These are phyloP conservation scores for Pseudomyrmex dendroicus DNA, from an alignment of 1,140 invertebrate species.

Conservation along the genomic window DNA sequence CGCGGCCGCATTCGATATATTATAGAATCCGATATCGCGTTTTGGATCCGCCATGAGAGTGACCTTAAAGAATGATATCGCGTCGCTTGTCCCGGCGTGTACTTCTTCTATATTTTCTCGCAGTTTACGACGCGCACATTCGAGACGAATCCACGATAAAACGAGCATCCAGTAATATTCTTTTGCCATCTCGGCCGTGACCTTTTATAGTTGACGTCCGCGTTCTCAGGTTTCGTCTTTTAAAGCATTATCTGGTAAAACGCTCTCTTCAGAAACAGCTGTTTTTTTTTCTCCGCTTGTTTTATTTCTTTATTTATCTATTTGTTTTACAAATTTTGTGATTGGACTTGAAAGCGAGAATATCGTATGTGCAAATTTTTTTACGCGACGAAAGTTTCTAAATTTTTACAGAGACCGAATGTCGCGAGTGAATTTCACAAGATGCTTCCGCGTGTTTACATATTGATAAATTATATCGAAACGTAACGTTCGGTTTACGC, in stretches of 20 bases:
- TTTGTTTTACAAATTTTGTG: background rate
- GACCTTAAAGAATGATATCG: slow-evolving; percentile 10
- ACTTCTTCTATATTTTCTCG: background rate
- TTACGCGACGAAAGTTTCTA: background rate
- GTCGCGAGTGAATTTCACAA: background rate
- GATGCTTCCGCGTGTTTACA: slow-evolving; percentile 3
- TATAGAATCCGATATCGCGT: slow-evolving; percentile 18
- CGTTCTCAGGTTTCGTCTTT: slow-evolving; percentile 16
- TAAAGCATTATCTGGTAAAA: slow-evolving; percentile 32
- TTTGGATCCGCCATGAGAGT: slow-evolving; percentile 8
- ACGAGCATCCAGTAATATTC: background rate
- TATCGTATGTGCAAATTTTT: background rate
- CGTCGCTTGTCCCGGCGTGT: background rate
- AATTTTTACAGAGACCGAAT: slow-evolving; percentile 27
- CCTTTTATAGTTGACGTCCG: slow-evolving; percentile 7
- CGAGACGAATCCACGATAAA: slow-evolving; percentile 15
- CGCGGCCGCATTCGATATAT: slow-evolving; percentile 1
- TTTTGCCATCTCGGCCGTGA: slow-evolving; percentile 20
- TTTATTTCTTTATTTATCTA: background rate
- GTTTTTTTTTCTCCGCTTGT: background rate
- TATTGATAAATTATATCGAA: slow-evolving; percentile 45
- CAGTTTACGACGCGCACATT: background rate
- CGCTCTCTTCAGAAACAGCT: background rate
- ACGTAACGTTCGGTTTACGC: slow-evolving; percentile 12
- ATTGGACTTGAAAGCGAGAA: background rate